Evolutionary conservation across 2,888 invertebrate species (phyloP).

Genomic region (Tupiocoris notatus): DNA sequence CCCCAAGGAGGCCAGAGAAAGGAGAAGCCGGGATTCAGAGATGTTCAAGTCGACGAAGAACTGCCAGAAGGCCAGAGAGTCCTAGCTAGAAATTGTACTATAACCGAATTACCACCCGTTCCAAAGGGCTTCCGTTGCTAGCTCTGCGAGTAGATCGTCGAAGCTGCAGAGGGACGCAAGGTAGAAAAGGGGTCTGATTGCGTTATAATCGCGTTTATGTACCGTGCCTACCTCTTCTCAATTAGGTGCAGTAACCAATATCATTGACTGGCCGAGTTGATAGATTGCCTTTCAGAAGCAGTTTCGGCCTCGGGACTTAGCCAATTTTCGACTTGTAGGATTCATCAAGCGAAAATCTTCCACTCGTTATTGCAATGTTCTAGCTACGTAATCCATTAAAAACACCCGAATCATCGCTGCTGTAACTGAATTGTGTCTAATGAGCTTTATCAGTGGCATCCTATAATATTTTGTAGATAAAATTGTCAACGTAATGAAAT

Average conservation of each 20-base stretch:
- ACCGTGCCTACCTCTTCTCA: conserved; percentile 21
- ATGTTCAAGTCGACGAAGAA: neutral
- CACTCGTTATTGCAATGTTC: too few relatives aligned
- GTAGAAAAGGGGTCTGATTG: conserved; percentile 21
- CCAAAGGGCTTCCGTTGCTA: neutral
- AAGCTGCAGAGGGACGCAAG: neutral
- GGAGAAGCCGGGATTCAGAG: neutral
- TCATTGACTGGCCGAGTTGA: conserved; percentile 13
- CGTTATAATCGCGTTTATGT: conserved; percentile 19
- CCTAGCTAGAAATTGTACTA: conserved; percentile 32
- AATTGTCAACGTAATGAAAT: too few relatives aligned
- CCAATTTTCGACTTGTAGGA: neutral
- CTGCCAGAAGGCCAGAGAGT: neutral
- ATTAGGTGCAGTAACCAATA: conserved; percentile 12
- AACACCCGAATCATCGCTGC: too few relatives aligned
- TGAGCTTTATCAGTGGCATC: too few relatives aligned
- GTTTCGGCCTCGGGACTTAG: neutral
- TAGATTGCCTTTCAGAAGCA: conserved; percentile 4
- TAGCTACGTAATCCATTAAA: too few relatives aligned
- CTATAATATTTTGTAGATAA: too few relatives aligned
- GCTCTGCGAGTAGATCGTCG: neutral
- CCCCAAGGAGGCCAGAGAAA: conserved; percentile 21
- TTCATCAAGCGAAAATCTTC: too few relatives aligned
- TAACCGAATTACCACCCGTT: conserved; percentile 29
- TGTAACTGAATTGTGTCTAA: too few relatives aligned